Evolutionary conservation across 1,140 invertebrate genomes (phyloP).

Genomic region (Daktulosphaira vitifoliae): DNA sequence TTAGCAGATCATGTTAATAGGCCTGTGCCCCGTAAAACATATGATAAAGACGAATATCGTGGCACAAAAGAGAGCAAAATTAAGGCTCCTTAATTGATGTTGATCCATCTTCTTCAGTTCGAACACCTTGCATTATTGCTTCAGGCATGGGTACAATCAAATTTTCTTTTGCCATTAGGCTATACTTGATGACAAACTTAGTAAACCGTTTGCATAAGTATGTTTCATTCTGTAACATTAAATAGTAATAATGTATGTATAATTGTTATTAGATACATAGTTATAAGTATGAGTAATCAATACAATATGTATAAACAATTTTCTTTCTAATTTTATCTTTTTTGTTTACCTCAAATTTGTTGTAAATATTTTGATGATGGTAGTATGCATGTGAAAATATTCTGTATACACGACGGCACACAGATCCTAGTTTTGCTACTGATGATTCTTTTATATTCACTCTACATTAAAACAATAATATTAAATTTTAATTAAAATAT

Average conservation of each 20-base stretch:
- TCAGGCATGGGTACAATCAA: constrained; percentile 94
- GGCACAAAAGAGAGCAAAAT: constrained; percentile 11
- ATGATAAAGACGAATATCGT: constrained; percentile 19
- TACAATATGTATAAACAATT: background rate
- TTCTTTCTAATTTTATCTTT: background rate
- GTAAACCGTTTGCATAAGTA: constrained; percentile 94
- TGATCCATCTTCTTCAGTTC: constrained; percentile 16
- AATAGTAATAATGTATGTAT: constrained; percentile 32
- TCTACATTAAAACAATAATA: constrained; percentile 51
- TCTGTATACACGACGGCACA: constrained; percentile 95
- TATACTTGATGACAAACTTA: constrained; percentile 96
- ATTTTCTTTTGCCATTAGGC: constrained; percentile 96
- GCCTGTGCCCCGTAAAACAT: constrained; percentile 15
- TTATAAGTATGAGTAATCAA: too few species aligned
- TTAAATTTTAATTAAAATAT: background rate
- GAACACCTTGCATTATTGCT: constrained; percentile 49
- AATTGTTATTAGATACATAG: too few species aligned
- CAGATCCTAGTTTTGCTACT: constrained; percentile 94
- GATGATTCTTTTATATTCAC: constrained; percentile 98
- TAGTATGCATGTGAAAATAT: constrained; percentile 99
- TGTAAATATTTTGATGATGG: constrained; percentile 93
- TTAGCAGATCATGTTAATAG: constrained; percentile 25
- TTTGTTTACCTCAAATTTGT: constrained; percentile 81
- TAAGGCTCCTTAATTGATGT: constrained; percentile 24
- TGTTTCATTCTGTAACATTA: constrained; percentile 66